Percentiles rank a stretch among this genome's conserved stretches.
phyloP scores from a whole-genome alignment of 37 sponge, comb jelly and placozoan species.

The Geodia barretti region DNA sequence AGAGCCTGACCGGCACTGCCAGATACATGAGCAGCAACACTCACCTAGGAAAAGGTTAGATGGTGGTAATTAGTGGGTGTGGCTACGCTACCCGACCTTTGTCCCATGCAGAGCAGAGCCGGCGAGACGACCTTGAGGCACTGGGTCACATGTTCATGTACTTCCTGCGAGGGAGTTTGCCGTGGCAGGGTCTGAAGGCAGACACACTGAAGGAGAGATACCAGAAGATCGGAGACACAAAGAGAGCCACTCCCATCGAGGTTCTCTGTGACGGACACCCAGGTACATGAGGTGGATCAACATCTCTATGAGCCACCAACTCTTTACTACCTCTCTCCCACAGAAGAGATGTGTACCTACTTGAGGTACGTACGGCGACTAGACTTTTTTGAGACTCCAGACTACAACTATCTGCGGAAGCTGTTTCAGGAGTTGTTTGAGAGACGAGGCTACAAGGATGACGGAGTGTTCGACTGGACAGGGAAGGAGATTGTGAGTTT shows the following conservation, averaged over 20 bases:
- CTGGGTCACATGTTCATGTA: slow-evolving; percentile 99
- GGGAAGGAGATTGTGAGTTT: slow-evolving; percentile 90
- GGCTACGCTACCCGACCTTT: neutral
- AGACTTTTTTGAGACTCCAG: slow-evolving; percentile 97
- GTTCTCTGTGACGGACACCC: slow-evolving; percentile 94
- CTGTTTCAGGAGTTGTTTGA: slow-evolving; percentile 91
- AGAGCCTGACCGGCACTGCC: slow-evolving; percentile 99
- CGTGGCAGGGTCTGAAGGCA: slow-evolving; percentile 99
- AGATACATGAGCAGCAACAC: slow-evolving; percentile 99
- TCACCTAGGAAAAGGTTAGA: slow-evolving; percentile 96
- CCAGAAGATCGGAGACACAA: slow-evolving; percentile 99
- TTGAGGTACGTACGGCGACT: slow-evolving; percentile 93
- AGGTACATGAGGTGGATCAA: slow-evolving; percentile 49
- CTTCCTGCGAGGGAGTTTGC: slow-evolving; percentile 95
- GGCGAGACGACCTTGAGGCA: slow-evolving; percentile 98
- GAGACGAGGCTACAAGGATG: slow-evolving; percentile 80
- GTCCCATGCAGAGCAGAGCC: slow-evolving; percentile 90
- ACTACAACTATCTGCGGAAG: slow-evolving; percentile 91
- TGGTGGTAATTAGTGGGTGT: slow-evolving; percentile 38
- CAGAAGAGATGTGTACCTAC: slow-evolving; percentile 95
- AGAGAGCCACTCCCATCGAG: slow-evolving; percentile 97
- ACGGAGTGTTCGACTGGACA: slow-evolving; percentile 97
- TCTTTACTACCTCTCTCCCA: neutral
- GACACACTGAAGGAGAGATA: slow-evolving; percentile 98
- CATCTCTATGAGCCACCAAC: neutral